These are phyloP conservation scores for Macrotis lagotis DNA, from an alignment of 2,113 vertebrate species.

Conservation along the genomic window DNA sequence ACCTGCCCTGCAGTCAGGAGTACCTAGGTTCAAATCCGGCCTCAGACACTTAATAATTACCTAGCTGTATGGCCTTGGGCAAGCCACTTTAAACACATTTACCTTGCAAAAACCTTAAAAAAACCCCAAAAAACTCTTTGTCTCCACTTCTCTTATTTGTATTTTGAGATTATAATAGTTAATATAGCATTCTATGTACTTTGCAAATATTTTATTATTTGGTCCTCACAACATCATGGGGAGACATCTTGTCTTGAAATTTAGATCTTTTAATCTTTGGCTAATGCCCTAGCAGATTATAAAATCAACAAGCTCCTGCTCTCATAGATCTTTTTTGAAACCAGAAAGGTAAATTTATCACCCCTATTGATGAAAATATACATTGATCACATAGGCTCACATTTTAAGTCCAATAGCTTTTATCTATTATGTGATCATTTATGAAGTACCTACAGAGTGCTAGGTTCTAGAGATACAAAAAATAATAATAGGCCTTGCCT, in stretches of 20 bases:
- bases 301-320: not conserved
- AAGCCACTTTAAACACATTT: too few relatives aligned
- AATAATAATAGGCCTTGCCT: not conserved
- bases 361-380: not conserved
- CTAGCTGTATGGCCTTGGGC: too few relatives aligned
- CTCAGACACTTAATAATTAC: not conserved
- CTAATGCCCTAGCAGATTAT: not conserved
- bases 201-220: not conserved
- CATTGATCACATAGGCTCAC: not conserved
- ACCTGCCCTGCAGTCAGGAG: not conserved
- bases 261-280: not conserved
- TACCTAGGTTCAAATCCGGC: not conserved
- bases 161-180: not conserved
- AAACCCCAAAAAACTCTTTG: not conserved
- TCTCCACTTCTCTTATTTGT: not conserved
- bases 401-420: not conserved
- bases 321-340: too few relatives aligned
- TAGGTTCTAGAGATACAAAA: not conserved
- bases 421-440: not conserved
- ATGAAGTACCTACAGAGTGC: not conserved
- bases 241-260: not conserved
- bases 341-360: too few relatives aligned
- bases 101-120: too few relatives aligned
- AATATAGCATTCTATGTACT: not conserved
- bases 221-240: not conserved